A percentile compares a stretch with the other conserved stretches of the same genome.
phyloP scores from a whole-genome alignment of 2,113 vertebrate species.

The Psammodynastes pulverulentus region DNA sequence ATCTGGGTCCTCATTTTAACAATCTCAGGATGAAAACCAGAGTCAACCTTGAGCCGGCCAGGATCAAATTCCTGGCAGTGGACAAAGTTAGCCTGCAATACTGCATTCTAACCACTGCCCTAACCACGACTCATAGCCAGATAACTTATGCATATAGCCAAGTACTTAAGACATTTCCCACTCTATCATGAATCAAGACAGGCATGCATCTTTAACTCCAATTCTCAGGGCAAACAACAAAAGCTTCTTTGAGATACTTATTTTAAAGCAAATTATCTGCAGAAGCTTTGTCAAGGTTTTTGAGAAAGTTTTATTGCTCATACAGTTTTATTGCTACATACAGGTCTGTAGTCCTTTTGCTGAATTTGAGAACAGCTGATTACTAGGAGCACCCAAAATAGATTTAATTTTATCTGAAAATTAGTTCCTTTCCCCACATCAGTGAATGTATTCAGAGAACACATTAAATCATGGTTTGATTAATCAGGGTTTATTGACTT shows the following conservation, averaged over 20 bases:
- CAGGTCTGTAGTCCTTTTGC: background rate
- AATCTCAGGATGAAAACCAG: background rate
- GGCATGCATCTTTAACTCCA: background rate
- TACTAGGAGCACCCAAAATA: background rate
- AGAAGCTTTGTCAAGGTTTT: background rate
- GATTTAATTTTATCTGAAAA: background rate
- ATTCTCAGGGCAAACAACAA: background rate
- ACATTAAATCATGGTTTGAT: background rate
- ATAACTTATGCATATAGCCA: background rate
- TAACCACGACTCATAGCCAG: background rate
- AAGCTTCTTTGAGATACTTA: background rate
- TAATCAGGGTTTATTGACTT: background rate
- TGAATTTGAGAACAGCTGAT: background rate
- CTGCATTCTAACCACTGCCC: background rate
- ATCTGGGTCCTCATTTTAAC: background rate
- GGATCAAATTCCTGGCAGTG: background rate
- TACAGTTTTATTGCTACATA: no score
- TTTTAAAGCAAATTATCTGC: background rate
- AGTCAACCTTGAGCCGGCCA: background rate
- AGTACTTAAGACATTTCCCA: background rate
- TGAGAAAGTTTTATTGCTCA: background rate
- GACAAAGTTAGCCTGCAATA: background rate
- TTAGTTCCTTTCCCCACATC: background rate
- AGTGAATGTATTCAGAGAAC: background rate
- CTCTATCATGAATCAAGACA: background rate